These are phyloP conservation scores for Nasonia vitripennis DNA, from an alignment of 1,140 invertebrate genomes.

Conservation along the genomic window DNA sequence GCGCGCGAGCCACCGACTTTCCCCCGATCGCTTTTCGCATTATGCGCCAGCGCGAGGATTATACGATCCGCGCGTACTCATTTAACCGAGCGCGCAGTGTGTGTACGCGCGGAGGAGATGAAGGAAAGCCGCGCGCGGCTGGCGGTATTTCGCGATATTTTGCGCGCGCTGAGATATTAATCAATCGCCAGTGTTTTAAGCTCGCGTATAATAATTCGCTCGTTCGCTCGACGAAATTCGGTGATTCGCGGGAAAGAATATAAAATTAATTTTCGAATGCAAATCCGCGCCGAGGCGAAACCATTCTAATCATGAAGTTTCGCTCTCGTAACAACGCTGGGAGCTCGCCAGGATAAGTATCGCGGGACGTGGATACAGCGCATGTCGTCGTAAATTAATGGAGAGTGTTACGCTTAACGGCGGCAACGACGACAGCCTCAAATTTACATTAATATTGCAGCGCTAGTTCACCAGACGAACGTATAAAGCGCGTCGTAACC, in stretches of 20 bases:
- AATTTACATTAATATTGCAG: slow-evolving; percentile 49
- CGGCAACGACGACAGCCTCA: background rate
- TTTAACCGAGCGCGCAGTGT: background rate
- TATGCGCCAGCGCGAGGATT: background rate
- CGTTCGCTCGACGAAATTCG: too few species aligned
- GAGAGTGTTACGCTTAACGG: background rate
- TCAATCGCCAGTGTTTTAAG: background rate
- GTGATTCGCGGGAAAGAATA: too few species aligned
- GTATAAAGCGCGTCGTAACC: background rate
- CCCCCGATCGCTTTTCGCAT: slow-evolving; percentile 19
- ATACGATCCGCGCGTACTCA: background rate
- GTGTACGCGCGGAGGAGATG: background rate
- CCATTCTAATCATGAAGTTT: background rate
- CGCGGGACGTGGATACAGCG: background rate
- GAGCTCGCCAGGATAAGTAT: background rate
- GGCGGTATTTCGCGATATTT: background rate
- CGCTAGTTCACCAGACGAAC: background rate
- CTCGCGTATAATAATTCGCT: background rate
- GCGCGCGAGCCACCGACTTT: background rate
- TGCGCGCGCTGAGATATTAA: background rate
- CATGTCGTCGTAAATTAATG: too few species aligned
- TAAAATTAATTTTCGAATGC: background rate
- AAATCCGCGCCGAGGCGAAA: background rate
- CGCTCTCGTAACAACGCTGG: background rate
- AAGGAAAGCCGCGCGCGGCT: background rate